Evolutionary conservation across 1,140 invertebrate species (phyloP).

Genomic region (Diorhabda elongata): DNA sequence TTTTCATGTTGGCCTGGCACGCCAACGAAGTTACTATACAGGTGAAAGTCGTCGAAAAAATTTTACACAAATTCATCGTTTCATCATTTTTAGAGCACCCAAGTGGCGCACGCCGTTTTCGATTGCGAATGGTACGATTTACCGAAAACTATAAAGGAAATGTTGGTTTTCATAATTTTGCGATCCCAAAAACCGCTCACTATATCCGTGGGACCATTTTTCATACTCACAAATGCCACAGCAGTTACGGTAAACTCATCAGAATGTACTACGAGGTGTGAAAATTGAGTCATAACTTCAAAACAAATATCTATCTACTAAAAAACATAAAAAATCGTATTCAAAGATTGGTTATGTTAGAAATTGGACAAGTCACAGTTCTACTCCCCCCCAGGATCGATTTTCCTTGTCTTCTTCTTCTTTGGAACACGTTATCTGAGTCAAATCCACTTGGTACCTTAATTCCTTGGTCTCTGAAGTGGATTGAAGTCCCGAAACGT

Average conservation of each 20-base stretch:
- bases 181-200: conserved; percentile 42
- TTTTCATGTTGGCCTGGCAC: conserved; percentile 8
- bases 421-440: neutral
- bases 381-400: neutral
- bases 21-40: conserved; percentile 7
- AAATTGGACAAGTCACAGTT: neutral
- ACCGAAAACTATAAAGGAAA: conserved; percentile 16
- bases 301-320: too few relatives aligned
- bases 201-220: conserved; percentile 46
- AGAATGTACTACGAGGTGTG: neutral
- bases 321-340: too few relatives aligned
- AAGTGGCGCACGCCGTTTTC: conserved; percentile 4
- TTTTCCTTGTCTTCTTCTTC: neutral
- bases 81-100: neutral
- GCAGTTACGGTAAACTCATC: conserved; percentile 34
- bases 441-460: too few relatives aligned
- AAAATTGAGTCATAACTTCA: neutral
- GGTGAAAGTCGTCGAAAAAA: neutral
- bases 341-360: neutral
- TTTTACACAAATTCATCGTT: neutral
- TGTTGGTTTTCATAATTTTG: conserved; percentile 37
- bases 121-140: conserved; percentile 8
- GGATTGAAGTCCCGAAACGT: too few relatives aligned
- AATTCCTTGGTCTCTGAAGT: too few relatives aligned
- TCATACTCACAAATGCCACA: conserved; percentile 44